Base-by-base conservation (phyloP, 2,888 invertebrate genomes). In the Noctua janthina region DNA sequence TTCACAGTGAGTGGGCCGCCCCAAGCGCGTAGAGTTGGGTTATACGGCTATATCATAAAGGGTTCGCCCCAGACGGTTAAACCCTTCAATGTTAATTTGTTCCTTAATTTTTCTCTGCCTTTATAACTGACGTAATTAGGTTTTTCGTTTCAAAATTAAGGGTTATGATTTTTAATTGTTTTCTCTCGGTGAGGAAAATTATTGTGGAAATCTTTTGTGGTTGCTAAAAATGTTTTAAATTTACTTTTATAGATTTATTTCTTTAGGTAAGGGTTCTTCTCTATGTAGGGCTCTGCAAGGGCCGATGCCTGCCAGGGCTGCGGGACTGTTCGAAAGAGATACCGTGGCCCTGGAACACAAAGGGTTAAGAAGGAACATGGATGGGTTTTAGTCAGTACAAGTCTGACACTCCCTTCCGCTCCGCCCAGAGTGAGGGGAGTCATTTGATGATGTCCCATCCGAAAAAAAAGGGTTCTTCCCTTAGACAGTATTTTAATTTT, bases 41-140 rank as follows among this genome's bases (percentile, higher is more conserved):
- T 92, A 94, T 94, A 94, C 94, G 93, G 92, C 95, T 93, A 94
- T 95, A 94, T 95, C 94, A 94, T 95, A 95, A 96, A 95, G 93
- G 94, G 93, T 92, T 94, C 91, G 90, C 93, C 92, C 92, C 89
- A 86, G 89, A 87, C 90, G 93, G 92, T 94, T 95, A 93, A 94
- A 92, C 94, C 94, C 91, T 94, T 96, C 96, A 95, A 93, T 92
- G 93, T 93, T 95, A 96, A 96, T 96, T 96, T 94, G 94, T 93
- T 93, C 92, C 91, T 93, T 95, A 95, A 96, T 96, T 95, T 95
- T 95, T 96, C 96, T 93, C 90, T 76, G 78, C 87, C 85, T 88
- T 90, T 87, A 91, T 91, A 89, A 88, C 88, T 87, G 81, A 81
- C 62, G 82, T 93, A 92, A 94, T 94, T 91, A 91, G 73, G 69